These are phyloP conservation scores for Octodonta nipae DNA, from an alignment of 2,888 invertebrate species.

Conservation along the genomic window DNA sequence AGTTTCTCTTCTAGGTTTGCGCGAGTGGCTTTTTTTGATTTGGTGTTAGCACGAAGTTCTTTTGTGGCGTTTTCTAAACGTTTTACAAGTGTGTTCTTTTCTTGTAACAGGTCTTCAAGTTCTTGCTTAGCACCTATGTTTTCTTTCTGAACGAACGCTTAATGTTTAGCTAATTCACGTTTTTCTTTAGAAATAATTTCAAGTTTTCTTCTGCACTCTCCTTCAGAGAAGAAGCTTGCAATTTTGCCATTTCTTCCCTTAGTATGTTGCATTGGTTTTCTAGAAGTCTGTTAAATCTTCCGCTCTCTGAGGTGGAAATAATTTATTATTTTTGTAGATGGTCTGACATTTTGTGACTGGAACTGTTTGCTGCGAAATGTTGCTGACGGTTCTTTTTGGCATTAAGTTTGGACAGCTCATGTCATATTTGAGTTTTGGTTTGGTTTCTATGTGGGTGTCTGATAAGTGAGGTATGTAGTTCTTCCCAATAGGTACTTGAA, in stretches of 20 bases:
- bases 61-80: slow-evolving; percentile 27
- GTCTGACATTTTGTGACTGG: slow-evolving; percentile 12
- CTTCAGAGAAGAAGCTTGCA: slow-evolving; percentile 24
- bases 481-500: no score
- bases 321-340: slow-evolving; percentile 14
- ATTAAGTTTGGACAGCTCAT: slow-evolving; percentile 17
- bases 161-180: slow-evolving; percentile 23
- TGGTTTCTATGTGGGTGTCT: no score
- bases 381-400: slow-evolving; percentile 12
- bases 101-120: slow-evolving; percentile 27
- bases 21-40: slow-evolving; percentile 26
- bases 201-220: slow-evolving; percentile 26
- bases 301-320: slow-evolving; percentile 8
- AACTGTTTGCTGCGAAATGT: slow-evolving; percentile 8
- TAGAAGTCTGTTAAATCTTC: slow-evolving; percentile 9
- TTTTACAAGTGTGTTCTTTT: slow-evolving; percentile 22
- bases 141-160: slow-evolving; percentile 23
- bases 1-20: slow-evolving; percentile 28
- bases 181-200: slow-evolving; percentile 25
- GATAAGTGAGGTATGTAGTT: no score
- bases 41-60: slow-evolving; percentile 27
- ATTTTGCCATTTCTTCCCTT: slow-evolving; percentile 23
- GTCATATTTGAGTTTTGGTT: slow-evolving; percentile 11
- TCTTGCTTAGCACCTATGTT: slow-evolving; percentile 27
- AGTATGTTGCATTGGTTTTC: slow-evolving; percentile 19